These are phyloP conservation scores for Chaetops frenatus DNA, from an alignment of 2,113 vertebrate genomes.

Conservation along the genomic window DNA sequence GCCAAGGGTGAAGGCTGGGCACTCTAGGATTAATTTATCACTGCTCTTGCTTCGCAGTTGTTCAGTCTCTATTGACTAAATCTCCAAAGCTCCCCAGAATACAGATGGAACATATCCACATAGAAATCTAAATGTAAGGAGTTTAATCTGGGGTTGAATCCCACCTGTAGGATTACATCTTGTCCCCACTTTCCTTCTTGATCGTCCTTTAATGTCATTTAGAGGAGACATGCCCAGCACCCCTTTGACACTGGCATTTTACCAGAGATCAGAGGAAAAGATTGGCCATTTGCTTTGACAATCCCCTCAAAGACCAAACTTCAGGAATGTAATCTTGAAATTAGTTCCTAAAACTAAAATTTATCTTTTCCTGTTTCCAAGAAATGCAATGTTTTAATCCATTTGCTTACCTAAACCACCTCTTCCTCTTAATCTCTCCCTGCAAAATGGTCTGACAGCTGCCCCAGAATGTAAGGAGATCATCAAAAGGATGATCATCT, in stretches of 20 bases:
- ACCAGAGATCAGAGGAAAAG: neutral
- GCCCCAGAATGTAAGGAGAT: neutral
- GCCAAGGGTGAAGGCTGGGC: neutral
- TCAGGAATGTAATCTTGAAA: neutral
- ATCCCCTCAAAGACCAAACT: neutral
- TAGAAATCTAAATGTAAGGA: neutral
- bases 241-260: neutral
- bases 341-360: neutral
- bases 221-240: neutral
- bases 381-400: neutral
- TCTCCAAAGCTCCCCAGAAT: neutral
- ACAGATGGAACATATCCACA: neutral
- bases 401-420: neutral
- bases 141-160: neutral
- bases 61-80: neutral
- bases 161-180: neutral
- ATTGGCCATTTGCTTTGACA: neutral
- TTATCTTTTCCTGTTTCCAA: neutral
- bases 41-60: neutral
- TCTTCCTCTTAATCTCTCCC: neutral
- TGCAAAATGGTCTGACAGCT: neutral
- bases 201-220: neutral
- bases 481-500: neutral
- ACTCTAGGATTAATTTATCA: neutral
- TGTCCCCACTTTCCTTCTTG: neutral